Conservation (phyloP, 2,113 vertebrate genomes). For the Trinectes maculatus region DNA sequence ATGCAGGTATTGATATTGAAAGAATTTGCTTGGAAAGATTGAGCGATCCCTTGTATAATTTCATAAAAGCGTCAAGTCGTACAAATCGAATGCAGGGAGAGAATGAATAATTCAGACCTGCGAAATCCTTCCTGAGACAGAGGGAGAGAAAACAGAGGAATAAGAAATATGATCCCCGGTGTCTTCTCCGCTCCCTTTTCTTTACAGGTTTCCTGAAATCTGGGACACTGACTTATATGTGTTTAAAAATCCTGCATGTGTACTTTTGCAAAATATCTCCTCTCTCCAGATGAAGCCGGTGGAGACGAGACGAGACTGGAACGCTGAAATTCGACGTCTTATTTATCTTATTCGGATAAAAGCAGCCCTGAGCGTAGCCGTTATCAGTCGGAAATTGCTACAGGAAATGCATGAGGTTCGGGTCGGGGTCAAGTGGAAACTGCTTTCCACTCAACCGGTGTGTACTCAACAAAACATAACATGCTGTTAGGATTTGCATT, state of each 20-base stretch:
- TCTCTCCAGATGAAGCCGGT: constrained; percentile 21
- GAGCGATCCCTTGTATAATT: constrained; percentile 73
- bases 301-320: constrained; percentile 28
- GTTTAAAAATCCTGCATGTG: constrained; percentile 66
- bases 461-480: constrained; percentile 26
- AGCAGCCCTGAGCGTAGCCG: neutral
- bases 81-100: constrained; percentile 75
- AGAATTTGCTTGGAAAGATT: constrained; percentile 54
- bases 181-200: constrained; percentile 59
- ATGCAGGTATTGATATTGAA: constrained; percentile 59
- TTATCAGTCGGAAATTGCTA: constrained; percentile 20
- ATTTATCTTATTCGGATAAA: neutral
- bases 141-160: constrained; percentile 57
- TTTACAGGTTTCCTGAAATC: constrained; percentile 71
- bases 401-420: constrained; percentile 24
- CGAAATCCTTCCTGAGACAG: constrained; percentile 64
- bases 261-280: constrained; percentile 46
- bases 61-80: constrained; percentile 79
- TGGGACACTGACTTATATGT: constrained; percentile 67
- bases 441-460: neutral
- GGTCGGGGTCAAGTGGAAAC: constrained; percentile 28
- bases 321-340: constrained; percentile 35
- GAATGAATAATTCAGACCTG: constrained; percentile 81
- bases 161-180: constrained; percentile 61
- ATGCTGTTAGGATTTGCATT: constrained; percentile 41